Base-by-base conservation (phyloP, 1,140 invertebrate species). In the Sycophaga agraensis region DNA sequence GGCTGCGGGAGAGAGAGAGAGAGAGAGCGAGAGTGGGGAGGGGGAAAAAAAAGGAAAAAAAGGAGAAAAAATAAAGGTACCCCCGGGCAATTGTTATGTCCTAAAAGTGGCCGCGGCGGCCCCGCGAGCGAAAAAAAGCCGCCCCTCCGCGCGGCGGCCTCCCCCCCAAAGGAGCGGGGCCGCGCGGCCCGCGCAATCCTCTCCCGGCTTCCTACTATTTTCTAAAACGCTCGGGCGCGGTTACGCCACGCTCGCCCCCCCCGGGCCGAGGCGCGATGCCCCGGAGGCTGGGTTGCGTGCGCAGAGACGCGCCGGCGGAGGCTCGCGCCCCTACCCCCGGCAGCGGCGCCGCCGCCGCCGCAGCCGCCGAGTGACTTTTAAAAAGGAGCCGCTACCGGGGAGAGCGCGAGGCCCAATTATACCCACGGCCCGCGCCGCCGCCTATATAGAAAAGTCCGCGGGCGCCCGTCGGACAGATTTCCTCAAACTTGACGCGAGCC, bases 371-470 rank as follows among this genome's bases (percentile, higher is more conserved):
- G 70, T 70, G 70, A 69, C 66, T 71, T 69, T 70, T 71, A 68
- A 75, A 73, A n/a, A 71, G 70, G 66, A 66, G 62, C 64, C 68
- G 59, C 22, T 34, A 40, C 31, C 26, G 26, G 26, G 19, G 40
- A 39, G 59, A 61, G 34, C 40, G 49, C 22, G 34, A 46, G 28
- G 49, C 40, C 50, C 51, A 61, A 60, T 60, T 60, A 60, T 7
- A 16, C 31, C 9, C 26, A 19, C 19, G 5, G 28, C 28, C 11
- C 31, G 24, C 42, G 56, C 67, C 40, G 60, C 64, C 49, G 68
- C 65, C 49, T 68, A 67, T 75, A 75, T 75, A 75, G 73, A 75
- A 70, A 73, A 72, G 68, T 72, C 66, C 49, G 62, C 61, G 43
- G 48, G 48, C 55, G 53, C 66, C 55, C 58, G 63, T 55, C 45